Evolutionary conservation across 2,113 vertebrate genomes (phyloP).

Genomic region (Gambusia affinis): DNA sequence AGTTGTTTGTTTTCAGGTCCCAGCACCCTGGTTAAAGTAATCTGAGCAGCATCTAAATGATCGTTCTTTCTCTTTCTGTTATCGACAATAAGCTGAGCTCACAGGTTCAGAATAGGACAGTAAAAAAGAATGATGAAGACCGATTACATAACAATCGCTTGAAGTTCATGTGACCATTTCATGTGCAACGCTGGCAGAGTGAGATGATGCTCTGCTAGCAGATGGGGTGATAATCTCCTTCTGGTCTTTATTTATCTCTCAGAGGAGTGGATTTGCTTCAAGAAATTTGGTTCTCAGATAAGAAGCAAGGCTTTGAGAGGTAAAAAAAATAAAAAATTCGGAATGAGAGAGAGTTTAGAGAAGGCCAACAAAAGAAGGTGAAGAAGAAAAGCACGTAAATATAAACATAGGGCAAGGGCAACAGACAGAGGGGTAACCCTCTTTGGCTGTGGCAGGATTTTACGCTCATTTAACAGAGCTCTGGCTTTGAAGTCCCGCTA

Average conservation of each 20-base stretch:
- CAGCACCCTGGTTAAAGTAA: constrained; percentile 6
- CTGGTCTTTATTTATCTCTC: constrained; percentile 21
- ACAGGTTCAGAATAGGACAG: not conserved
- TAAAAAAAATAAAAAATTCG: constrained; percentile 3
- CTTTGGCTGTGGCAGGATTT: constrained; percentile 65
- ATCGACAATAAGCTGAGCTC: not conserved
- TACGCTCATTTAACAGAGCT: constrained; percentile 69
- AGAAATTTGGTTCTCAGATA: constrained; percentile 3
- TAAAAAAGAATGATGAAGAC: not conserved
- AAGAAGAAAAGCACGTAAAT: constrained; percentile 29
- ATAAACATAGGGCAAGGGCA: constrained; percentile 24
- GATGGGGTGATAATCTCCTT: constrained; percentile 40
- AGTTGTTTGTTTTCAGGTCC: constrained; percentile 25
- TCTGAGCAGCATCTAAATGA: constrained; percentile 19
- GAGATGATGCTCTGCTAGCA: constrained; percentile 9
- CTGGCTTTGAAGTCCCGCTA: constrained; percentile 63
- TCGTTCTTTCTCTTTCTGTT: not conserved
- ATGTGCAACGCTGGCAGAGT: constrained; percentile 16
- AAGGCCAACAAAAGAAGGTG: constrained; percentile 13
- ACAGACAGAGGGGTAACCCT: constrained; percentile 55
- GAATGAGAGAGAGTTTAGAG: constrained; percentile 33
- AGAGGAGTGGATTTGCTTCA: constrained; percentile 35
- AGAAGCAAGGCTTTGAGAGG: constrained; percentile 9
- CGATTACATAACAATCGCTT: not conserved
- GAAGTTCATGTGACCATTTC: constrained; percentile 13